These are phyloP conservation scores for Amphiprion percula DNA, from an alignment of 2,113 vertebrate genomes.

Conservation along the genomic window DNA sequence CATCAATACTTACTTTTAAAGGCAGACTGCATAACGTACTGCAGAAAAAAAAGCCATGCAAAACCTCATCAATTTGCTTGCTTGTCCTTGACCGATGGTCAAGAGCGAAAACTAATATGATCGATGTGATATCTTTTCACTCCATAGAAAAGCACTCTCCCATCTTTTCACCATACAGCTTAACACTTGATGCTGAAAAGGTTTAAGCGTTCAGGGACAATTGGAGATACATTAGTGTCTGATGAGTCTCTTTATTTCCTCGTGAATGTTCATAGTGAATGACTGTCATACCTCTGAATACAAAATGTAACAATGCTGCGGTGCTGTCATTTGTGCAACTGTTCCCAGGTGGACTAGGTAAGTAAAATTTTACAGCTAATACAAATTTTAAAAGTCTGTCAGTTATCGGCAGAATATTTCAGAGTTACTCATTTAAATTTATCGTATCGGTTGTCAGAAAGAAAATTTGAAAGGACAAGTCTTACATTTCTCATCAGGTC, in stretches of 20 bases:
- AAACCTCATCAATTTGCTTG: too few relatives aligned
- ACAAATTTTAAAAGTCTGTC: too few relatives aligned
- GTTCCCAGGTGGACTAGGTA: not conserved
- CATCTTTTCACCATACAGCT: too few relatives aligned
- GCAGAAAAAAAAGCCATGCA: too few relatives aligned
- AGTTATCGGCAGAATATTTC: not conserved
- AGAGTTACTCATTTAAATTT: not conserved
- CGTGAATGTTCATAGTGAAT: not conserved
- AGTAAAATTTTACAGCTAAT: not conserved
- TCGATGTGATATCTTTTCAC: too few relatives aligned
- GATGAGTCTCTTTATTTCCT: not conserved
- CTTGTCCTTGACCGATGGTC: too few relatives aligned
- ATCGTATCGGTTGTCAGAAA: not conserved
- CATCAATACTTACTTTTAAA: too few relatives aligned
- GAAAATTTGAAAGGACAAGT: not conserved
- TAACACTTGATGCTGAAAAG: not conserved
- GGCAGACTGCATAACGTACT: too few relatives aligned
- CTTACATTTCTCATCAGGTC: slow-evolving; percentile 26
- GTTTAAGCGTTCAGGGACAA: slow-evolving; percentile 24
- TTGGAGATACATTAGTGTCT: not conserved
- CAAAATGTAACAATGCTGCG: not conserved
- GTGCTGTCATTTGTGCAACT: not conserved
- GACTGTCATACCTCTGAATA: not conserved
- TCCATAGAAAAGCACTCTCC: too few relatives aligned
- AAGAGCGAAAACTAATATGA: too few relatives aligned